Percentiles rank a stretch among this genome's conserved stretches.
phyloP scores from a whole-genome alignment of 2,113 vertebrate species.

The Progne subis region DNA sequence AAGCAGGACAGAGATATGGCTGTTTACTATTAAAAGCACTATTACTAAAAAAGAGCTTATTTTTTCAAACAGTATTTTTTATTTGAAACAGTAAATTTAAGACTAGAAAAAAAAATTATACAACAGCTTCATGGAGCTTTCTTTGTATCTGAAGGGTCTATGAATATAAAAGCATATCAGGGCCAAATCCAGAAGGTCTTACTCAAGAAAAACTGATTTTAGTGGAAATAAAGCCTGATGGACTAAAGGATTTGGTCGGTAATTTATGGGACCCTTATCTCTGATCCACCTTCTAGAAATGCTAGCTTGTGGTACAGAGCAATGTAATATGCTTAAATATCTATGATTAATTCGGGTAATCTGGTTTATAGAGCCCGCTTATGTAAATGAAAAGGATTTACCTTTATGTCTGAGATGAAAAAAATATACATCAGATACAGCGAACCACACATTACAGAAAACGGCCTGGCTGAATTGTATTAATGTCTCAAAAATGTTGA shows the following conservation, averaged over 20 bases:
- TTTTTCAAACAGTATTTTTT: background rate
- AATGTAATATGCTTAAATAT: constrained; percentile 64
- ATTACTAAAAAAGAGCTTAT: background rate
- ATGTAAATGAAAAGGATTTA: constrained; percentile 71
- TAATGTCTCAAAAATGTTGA: constrained; percentile 54
- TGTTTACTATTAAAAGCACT: constrained; percentile 1
- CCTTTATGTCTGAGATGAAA: constrained; percentile 70
- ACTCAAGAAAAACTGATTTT: constrained; percentile 56
- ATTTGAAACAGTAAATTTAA: background rate
- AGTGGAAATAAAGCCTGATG: constrained; percentile 61
- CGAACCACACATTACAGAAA: constrained; percentile 52
- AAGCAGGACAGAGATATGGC: background rate
- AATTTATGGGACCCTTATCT: constrained; percentile 60
- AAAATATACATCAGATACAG: constrained; percentile 66
- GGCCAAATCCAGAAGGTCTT: constrained; percentile 46
- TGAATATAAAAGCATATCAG: constrained; percentile 30
- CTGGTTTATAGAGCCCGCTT: constrained; percentile 53
- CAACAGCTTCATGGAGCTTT: background rate
- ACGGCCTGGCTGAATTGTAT: constrained; percentile 55
- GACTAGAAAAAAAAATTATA: background rate
- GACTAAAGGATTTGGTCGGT: constrained; percentile 63
- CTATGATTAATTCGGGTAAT: constrained; percentile 66
- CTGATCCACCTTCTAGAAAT: constrained; percentile 62
- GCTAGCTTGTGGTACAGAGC: constrained; percentile 47
- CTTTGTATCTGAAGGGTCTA: constrained; percentile 20